Conservation (phyloP, 2,113 vertebrate species). For the Oryzias javanicus region DNA sequence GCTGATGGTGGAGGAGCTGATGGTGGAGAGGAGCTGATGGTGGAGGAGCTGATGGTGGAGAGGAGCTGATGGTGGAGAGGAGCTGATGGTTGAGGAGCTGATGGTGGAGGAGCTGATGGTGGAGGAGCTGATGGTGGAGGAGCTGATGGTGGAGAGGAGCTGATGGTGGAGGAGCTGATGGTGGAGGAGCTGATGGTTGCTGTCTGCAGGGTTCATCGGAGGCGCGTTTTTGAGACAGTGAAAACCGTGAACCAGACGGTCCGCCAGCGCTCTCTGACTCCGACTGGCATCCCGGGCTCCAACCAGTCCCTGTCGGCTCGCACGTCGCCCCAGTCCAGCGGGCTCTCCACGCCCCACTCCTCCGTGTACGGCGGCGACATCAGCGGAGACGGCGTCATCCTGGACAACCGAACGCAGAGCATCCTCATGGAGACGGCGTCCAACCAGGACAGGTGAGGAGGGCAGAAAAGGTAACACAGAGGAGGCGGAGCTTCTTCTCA, state of each 20-base stretch:
- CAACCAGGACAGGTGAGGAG: constrained; percentile 80
- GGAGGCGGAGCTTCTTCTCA: neutral
- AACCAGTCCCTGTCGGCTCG: constrained; percentile 89
- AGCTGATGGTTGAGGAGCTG: neutral
- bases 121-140: neutral
- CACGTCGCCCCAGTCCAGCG: constrained; percentile 87
- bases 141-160: neutral
- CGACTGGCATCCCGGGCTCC: constrained; percentile 92
- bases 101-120: neutral
- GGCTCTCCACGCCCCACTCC: constrained; percentile 84
- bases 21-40: too few species aligned
- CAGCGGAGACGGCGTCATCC: constrained; percentile 72
- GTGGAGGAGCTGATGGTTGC: neutral
- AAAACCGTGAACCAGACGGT: constrained; percentile 91
- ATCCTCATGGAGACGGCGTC: constrained; percentile 85
- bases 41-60: neutral
- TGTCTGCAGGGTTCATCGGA: constrained; percentile 81
- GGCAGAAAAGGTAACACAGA: neutral
- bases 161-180: neutral
- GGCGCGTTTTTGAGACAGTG: constrained; percentile 92
- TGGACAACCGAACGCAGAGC: constrained; percentile 92
- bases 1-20: too few species aligned
- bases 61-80: neutral
- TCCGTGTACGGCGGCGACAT: constrained; percentile 82
- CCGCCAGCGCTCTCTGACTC: constrained; percentile 86